phyloP scores from a whole-genome alignment of 1,140 invertebrate species.

The Calosoma granatense region DNA sequence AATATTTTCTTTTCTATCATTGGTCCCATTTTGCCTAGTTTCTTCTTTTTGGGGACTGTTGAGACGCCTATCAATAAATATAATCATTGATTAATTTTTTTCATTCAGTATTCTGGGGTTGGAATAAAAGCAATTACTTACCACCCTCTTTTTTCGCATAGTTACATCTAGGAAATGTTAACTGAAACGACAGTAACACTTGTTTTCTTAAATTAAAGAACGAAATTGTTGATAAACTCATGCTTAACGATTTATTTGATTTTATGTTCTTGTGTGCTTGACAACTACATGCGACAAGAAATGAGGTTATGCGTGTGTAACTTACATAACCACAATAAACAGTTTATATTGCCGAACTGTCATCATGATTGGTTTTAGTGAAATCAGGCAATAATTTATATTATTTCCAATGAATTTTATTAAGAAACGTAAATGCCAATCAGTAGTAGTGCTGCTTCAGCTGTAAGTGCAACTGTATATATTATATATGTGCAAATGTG shows the following conservation, averaged over 20 bases:
- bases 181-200: slow-evolving; percentile 13
- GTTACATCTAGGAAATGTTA: slow-evolving; percentile 19
- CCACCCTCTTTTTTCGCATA: slow-evolving; percentile 22
- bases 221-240: background rate
- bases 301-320: background rate
- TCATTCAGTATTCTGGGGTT: background rate
- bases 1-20: slow-evolving; percentile 58
- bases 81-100: slow-evolving; percentile 3
- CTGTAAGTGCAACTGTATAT: slow-evolving; percentile 16
- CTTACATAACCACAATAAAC: background rate
- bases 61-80: slow-evolving; percentile 25
- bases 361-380: background rate
- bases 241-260: background rate
- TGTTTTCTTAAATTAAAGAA: background rate
- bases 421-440: slow-evolving; percentile 24
- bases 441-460: slow-evolving; percentile 23
- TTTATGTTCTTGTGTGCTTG: background rate
- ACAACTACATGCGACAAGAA: background rate
- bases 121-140: slow-evolving; percentile 16
- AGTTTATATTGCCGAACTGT: background rate
- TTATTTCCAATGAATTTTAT: background rate
- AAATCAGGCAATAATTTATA: background rate
- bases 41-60: slow-evolving; percentile 40
- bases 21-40: slow-evolving; percentile 42
- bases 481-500: background rate